Conservation (phyloP, 2,888 invertebrate genomes). For the Drosophila neutralis region DNA sequence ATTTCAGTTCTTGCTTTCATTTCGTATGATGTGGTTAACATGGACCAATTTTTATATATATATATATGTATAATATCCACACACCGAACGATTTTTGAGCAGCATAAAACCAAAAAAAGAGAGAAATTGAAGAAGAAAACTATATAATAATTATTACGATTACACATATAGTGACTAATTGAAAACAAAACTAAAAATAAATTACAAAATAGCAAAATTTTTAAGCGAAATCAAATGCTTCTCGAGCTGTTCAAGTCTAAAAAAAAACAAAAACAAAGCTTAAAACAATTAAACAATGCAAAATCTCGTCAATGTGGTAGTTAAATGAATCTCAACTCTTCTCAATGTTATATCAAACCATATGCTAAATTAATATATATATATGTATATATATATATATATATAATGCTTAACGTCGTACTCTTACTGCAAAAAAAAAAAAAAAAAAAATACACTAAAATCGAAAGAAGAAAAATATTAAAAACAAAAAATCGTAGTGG, state of each 20-base stretch:
- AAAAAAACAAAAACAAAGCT: constrained; percentile 35
- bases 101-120: constrained; percentile 24
- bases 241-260: constrained; percentile 53
- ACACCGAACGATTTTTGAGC: constrained; percentile 67
- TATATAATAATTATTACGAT: constrained; percentile 42
- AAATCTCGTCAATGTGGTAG: constrained; percentile 78
- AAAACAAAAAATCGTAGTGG: constrained; percentile 72
- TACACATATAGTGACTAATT: constrained; percentile 34
- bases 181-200: constrained; percentile 25
- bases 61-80: constrained; percentile 59
- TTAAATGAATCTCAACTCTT: constrained; percentile 81
- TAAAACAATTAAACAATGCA: constrained; percentile 57
- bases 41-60: constrained; percentile 82
- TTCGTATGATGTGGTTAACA: constrained; percentile 76
- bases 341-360: constrained; percentile 74
- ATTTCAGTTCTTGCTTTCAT: constrained; percentile 39
- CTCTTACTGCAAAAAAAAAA: constrained; percentile 38
- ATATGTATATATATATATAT: constrained; percentile 34
- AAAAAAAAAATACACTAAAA: constrained; percentile 23
- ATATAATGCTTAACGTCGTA: constrained; percentile 56
- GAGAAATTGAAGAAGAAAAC: constrained; percentile 7
- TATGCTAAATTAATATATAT: constrained; percentile 61
- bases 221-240: constrained; percentile 64
- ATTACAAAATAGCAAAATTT: constrained; percentile 71
- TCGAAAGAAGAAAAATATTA: constrained; percentile 24